Base-by-base conservation (phyloP, 2,797 vertebrate species). In the Malurus leucopterus region DNA sequence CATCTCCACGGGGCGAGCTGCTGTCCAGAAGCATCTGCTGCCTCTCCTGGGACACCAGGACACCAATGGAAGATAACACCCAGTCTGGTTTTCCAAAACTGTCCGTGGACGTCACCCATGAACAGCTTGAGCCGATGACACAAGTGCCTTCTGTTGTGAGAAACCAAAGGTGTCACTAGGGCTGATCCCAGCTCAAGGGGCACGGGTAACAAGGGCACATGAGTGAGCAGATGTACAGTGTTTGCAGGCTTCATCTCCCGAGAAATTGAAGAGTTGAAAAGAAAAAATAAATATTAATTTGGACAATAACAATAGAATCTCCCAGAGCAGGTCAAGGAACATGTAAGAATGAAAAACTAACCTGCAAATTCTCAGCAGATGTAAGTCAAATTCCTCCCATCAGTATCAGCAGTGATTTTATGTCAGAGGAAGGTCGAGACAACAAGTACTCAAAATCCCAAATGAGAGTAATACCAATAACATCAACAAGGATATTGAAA, bases 31-130 rank as follows among this genome's bases (percentile, higher is more conserved):
- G 92, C 38, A 74, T 82, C 30, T 80, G 88, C 80, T 84, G 91
- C 49, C 77, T 86, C 54, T 89, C 65, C 46, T 92, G 92, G 38
- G 93, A 70, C 29, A 63, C 58, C 76, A 94, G 92, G 81, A 96
- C 96, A 92, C 93, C 93, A 73, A 96, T 93, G 30, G 97, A 97
- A 86, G 95, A 97, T 32, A 98, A 94, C 14, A 87, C 92, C 98
- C 98, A 99, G 93, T 98, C 98, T 5, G 95, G 93, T 49, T 96
- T 97, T 67, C 94, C 97, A 87, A 92, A 88, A 36, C 87, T 96
- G 91, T 97, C 96, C 89, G 97, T 96, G 81, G 98, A 98, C 4
- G 96, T 95, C 62, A 95, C 97, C 98, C 98, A 99, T 57, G 96
- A 95, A 74, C 98, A 99, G 46, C 83, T 93, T 43, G 98, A 97